Base-by-base conservation (phyloP, 2,888 invertebrate species). In the Plebejus anna region DNA sequence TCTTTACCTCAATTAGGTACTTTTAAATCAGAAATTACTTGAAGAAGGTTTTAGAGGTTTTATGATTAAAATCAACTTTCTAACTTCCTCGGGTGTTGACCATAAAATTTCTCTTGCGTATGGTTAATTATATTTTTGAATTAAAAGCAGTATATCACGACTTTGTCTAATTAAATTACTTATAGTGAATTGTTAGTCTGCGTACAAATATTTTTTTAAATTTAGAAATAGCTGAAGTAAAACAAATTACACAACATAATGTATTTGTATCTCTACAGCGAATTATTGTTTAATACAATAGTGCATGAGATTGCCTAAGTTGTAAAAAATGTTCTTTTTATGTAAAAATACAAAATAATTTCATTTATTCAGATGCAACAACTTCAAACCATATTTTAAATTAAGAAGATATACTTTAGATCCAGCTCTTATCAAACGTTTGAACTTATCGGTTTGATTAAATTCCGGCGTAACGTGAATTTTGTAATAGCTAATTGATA, bases 51-150 rank as follows among this genome's bases (percentile, higher is more conserved):
- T 73, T 73, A 66, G 66, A 32, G 32, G 66, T 55, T 73, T 73
- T 73, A 55, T 32, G n/a, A 13, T 42, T 47, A 72, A 42, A 72
- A 11, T 28, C 55, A 73, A 38, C 76, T 71, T 76, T 76, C 76
- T 76, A 76, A 47, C 70, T 47, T 76, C n/a, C 22, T 38, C 38
- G 13, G 70, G 36, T 51, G 70, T 22, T 76, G 36, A 70, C n/a
- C 70, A 22, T 38, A 71, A 61, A 76, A 71, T 76, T 76, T 76
- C 76, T 76, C 71, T 59, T 16, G 70, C 71, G 71, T 71, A 38
- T 57, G 36, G 22, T 51, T 73, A 71, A 70, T 51, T 32, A 70
- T 76, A 71, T 16, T 55, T 38, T 71, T 71, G 38, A 28, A 36
- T 70, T 36, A n/a, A 70, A 70, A 70, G 51, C 9, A 70, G 55